phyloP scores from a whole-genome alignment of 2,113 vertebrate species.

The Xiphophorus hellerii region DNA sequence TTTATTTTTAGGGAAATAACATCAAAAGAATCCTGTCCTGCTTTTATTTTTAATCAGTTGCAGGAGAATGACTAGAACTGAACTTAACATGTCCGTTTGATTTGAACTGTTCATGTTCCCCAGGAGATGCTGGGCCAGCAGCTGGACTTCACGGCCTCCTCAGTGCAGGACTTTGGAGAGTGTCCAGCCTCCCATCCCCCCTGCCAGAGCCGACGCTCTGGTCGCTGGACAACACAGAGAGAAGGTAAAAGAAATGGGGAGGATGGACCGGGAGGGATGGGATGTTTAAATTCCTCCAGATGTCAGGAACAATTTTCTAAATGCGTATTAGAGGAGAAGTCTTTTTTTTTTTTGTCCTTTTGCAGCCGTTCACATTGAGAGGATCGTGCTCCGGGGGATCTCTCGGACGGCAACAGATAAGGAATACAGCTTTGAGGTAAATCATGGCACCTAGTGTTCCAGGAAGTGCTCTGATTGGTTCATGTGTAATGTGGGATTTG shows the following conservation, averaged over 20 bases:
- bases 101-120: constrained; percentile 1
- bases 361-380: constrained; percentile 92
- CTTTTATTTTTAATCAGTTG: too few species aligned
- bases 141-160: constrained; percentile 35
- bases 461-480: too few species aligned
- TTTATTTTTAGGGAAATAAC: too few species aligned
- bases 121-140: constrained; percentile 54
- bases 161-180: constrained; percentile 39
- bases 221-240: constrained; percentile 43
- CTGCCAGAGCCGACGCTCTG: constrained; percentile 52
- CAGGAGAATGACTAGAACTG: too few species aligned
- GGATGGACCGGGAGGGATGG: too few species aligned
- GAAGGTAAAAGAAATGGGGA: constrained; percentile 42
- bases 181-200: constrained; percentile 39
- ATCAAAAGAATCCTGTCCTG: too few species aligned
- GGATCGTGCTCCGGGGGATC: constrained; percentile 88
- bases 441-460: constrained; percentile 10
- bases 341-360: not conserved
- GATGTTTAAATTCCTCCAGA: too few species aligned
- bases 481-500: too few species aligned
- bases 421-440: constrained; percentile 94
- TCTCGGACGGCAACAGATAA: constrained; percentile 89
- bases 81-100: too few species aligned
- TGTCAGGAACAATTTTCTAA: too few species aligned
- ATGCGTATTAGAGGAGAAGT: too few species aligned